Base-by-base conservation (phyloP, 2,797 vertebrate genomes). In the Fistularia tabacaria region DNA sequence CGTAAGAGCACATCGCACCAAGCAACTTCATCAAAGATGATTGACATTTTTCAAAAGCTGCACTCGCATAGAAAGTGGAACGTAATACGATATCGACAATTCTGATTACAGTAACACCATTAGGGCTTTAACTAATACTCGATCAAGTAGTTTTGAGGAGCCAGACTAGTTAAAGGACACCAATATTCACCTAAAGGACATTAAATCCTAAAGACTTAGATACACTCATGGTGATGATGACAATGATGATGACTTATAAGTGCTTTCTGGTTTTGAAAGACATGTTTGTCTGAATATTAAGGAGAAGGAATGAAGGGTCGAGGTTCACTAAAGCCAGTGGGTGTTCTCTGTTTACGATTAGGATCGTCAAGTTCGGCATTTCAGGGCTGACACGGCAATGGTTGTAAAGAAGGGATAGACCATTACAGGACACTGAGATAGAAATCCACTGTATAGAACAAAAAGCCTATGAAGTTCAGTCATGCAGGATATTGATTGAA, bases 361-460 rank as follows among this genome's bases (percentile, higher is more conserved):
- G 12, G 61, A 66, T 14, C 40, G 37, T 71, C 66, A 62, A 25
- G 25, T 25, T 25, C 25, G 25, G 25, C 25, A 25, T 25, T 25
- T 25, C 25, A 25, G 25, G 25, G 25, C 25, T 2, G 5, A 25
- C 25, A 25, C 25, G 25, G 25, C 5, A 5, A 25, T 25, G 25
- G 25, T 5, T 25, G 25, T 3, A 25, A 25, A 25, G 25, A 25
- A 5, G 25, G n/a, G n/a, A n/a, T n/a, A 77, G 73, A 57, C 76
- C 65, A 71, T 70, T 51, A 73, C 71, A 74, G 76, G 80, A 66
- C 77, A 64, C 70, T 67, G 73, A 40, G 84, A 85, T 85, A 86
- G 81, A 86, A 85, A 69, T 83, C 74, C 76, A 83, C 68, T 82
- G 85, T 84, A 84, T 85, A 83, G 83, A 87, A 87, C 82, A 77